Conservation (phyloP, 2,797 vertebrate species). For the Echeneis naucrates region DNA sequence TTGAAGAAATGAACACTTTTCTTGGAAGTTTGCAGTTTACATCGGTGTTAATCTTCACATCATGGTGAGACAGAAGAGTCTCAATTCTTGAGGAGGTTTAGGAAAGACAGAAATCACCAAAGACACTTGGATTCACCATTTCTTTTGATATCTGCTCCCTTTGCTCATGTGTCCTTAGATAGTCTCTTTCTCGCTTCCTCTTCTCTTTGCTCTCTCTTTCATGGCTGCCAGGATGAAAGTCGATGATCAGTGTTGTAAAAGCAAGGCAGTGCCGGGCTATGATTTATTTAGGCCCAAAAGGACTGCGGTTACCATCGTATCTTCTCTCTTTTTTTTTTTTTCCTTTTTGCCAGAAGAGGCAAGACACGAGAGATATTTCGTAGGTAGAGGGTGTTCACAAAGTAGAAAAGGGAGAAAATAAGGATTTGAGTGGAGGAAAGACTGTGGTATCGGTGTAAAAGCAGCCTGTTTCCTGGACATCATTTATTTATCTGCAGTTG, state of each 20-base stretch:
- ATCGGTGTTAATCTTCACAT: slow-evolving; percentile 23
- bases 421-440: slow-evolving; percentile 25
- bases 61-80: slow-evolving; percentile 32
- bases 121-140: slow-evolving; percentile 56
- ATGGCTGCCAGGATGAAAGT: slow-evolving; percentile 70
- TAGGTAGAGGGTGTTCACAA: slow-evolving; percentile 39
- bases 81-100: slow-evolving; percentile 40
- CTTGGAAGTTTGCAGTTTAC: slow-evolving; percentile 2
- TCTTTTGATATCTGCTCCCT: slow-evolving; percentile 63
- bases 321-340: slow-evolving; percentile 25
- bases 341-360: slow-evolving; percentile 47
- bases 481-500: slow-evolving; percentile 75
- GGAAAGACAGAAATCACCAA: slow-evolving; percentile 51
- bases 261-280: slow-evolving; percentile 62
- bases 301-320: slow-evolving; percentile 58
- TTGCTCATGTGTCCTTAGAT: slow-evolving; percentile 55
- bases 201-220: slow-evolving; percentile 52
- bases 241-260: slow-evolving; percentile 70
- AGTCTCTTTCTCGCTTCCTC: slow-evolving; percentile 44
- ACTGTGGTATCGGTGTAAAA: slow-evolving; percentile 62
- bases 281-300: slow-evolving; percentile 78
- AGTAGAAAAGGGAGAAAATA: slow-evolving; percentile 49
- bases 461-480: slow-evolving; percentile 70
- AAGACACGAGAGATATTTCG: slow-evolving; percentile 44
- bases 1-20: not conserved